Conservation (phyloP, 2,797 vertebrate genomes). For the Squalus acanthias region DNA sequence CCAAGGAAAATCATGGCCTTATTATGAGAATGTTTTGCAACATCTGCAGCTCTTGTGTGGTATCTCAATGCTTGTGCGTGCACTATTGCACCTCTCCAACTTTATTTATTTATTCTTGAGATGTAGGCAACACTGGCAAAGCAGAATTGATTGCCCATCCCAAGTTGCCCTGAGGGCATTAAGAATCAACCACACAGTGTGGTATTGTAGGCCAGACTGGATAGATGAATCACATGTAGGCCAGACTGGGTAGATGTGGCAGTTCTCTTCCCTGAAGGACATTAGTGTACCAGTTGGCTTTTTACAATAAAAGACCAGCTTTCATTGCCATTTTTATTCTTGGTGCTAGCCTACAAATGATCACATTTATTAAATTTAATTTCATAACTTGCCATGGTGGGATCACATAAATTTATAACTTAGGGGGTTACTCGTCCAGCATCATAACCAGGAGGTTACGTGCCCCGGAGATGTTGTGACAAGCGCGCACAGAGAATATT, state of each 20-base stretch:
- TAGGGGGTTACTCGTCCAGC: neutral
- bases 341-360: neutral
- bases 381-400: neutral
- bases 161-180: neutral
- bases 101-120: neutral
- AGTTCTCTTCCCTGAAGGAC: neutral
- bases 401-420: neutral
- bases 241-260: neutral
- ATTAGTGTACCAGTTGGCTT: neutral
- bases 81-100: neutral
- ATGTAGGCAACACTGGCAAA: neutral
- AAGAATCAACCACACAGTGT: neutral
- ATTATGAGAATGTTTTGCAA: neutral
- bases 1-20: neutral
- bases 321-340: neutral
- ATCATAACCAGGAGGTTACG: neutral
- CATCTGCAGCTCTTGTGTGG: too few species aligned
- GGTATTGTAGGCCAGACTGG: neutral
- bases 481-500: neutral
- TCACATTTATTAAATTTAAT: neutral
- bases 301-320: neutral
- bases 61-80: neutral
- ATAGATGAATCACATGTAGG: neutral
- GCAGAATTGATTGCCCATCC: neutral
- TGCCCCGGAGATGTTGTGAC: too few species aligned